Percentiles rank a stretch among this genome's conserved stretches.
These are phyloP conservation scores for Apis laboriosa DNA, from an alignment of 1,140 invertebrate species.

Conservation along the genomic window DNA sequence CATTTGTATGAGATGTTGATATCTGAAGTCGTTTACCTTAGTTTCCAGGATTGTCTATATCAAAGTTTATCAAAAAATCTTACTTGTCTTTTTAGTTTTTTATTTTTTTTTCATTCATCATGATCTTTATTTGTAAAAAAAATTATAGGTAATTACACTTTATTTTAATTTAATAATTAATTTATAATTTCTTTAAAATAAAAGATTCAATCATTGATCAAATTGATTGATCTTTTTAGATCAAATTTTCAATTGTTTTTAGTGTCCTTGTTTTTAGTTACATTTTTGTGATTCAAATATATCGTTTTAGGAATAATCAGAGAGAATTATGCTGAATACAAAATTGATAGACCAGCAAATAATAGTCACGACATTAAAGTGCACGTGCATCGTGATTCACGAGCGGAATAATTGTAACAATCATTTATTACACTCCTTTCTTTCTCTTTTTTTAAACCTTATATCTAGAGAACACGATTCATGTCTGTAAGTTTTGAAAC, in stretches of 20 bases:
- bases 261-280: neutral
- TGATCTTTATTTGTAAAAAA: neutral
- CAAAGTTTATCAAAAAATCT: neutral
- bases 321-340: neutral
- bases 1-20: neutral
- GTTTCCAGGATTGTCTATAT: neutral
- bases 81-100: neutral
- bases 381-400: conserved; percentile 41
- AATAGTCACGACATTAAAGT: conserved; percentile 21
- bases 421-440: conserved; percentile 20
- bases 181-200: neutral
- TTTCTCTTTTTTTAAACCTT: neutral
- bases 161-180: neutral
- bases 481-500: too few relatives aligned
- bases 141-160: neutral
- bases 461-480: too few relatives aligned
- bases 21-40: neutral
- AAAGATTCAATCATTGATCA: conserved; percentile 6
- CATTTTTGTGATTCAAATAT: neutral
- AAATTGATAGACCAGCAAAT: conserved; percentile 9
- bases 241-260: neutral
- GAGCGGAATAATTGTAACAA: conserved; percentile 27
- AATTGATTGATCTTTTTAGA: neutral
- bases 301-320: conserved; percentile 12
- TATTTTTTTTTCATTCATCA: too few relatives aligned